Base-by-base conservation (phyloP, 2,797 vertebrate genomes). In the Helicolenus hilgendorfi region DNA sequence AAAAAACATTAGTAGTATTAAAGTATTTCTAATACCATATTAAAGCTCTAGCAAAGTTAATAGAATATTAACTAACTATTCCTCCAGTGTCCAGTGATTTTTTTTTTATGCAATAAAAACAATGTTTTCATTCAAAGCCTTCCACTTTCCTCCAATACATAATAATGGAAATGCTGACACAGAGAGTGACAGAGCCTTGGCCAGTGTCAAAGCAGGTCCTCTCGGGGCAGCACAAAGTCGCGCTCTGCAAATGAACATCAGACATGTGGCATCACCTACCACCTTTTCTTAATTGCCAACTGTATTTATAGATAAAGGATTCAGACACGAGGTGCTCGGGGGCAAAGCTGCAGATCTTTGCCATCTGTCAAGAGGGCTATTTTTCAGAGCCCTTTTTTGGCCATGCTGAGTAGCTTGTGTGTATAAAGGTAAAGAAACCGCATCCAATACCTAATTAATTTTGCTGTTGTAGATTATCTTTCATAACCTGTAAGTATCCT, bases 221-320 rank as follows among this genome's bases (percentile, higher is more conserved):
- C 35, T 62, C 1, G 3, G 63, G 75, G 75, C 24, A 70, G 79
- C 24, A 64, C 72, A 74, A 77, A 80, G 89, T 82, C 63, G 58
- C 26, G 5, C 81, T 85, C 64, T 81, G 74, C 68, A 92, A 82
- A 89, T 86, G 58, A 88, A 84, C 83, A 70, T 84, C 65, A 38
- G 79, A 74, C 74, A 53, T 64, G 68, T 77, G 76, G 72, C 81
- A 45, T 78, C 59, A 85, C 68, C 85, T 83, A 27, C 33, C 36
- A 78, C 72, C 73, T 78, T 79, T 63, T 83, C 60, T 79, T 81
- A 84, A 91, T 86, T 87, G 71, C 81, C 59, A 59, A 59, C 77
- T 85, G 68, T 93, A 88, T 95, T 93, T 92, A 79, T 82, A 82
- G 83, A 83, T 87, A 56, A 74, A 79, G 53, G 27, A 58, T 15